A percentile compares a stretch with the other conserved stretches of the same genome.
phyloP scores from a whole-genome alignment of 2,113 vertebrate species.

The Kobus ellipsiprymnus region DNA sequence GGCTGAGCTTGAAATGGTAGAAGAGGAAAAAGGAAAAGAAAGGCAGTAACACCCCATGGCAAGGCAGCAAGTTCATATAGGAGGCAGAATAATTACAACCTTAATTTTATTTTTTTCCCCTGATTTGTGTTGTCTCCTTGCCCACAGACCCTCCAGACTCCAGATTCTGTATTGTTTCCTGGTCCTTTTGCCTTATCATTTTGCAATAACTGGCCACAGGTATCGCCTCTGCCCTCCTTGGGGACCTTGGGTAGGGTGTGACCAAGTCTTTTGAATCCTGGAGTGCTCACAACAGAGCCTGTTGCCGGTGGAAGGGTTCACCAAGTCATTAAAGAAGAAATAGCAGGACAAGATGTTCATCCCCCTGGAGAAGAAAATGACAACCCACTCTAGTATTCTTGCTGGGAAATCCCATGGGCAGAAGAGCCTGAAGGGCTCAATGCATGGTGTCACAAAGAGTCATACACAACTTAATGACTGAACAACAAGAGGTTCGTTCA shows the following conservation, averaged over 20 bases:
- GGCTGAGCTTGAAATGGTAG: background rate
- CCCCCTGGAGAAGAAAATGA: background rate
- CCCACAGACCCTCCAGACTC: background rate
- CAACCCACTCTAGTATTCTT: background rate
- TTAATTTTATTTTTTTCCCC: background rate
- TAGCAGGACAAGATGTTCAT: background rate
- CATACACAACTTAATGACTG: background rate
- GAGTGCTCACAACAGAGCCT: background rate
- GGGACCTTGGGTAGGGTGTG: background rate
- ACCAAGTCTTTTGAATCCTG: background rate
- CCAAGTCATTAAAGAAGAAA: background rate
- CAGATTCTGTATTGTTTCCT: background rate
- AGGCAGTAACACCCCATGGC: background rate
- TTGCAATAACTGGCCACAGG: background rate
- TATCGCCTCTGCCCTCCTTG: accelerated
- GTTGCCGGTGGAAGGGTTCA: background rate
- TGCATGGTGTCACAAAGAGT: background rate
- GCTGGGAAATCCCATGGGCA: background rate
- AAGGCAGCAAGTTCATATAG: background rate
- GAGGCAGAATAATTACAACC: background rate
- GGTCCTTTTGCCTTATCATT: background rate
- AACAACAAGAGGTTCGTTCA: background rate
- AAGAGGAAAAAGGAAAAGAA: background rate
- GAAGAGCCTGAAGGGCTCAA: background rate
- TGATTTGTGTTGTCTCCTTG: background rate